Conservation (phyloP, 2,888 invertebrate genomes). For the Craniophora ligustri region DNA sequence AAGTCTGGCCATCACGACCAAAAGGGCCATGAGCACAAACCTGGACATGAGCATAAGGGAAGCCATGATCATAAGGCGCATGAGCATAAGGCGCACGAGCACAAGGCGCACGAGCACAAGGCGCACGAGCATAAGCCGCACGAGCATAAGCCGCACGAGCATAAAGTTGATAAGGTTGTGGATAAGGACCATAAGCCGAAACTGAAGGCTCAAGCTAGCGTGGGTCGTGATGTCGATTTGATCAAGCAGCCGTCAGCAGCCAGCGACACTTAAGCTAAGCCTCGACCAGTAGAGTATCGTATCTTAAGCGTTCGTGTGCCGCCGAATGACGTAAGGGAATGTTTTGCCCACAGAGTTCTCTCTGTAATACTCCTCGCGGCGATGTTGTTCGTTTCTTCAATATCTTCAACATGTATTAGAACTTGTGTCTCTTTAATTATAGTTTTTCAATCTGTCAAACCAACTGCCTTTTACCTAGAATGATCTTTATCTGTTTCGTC, state of each 20-base stretch:
- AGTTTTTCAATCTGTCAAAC: constrained; percentile 13
- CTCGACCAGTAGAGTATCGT: constrained; percentile 50
- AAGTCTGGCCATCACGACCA: constrained; percentile 49
- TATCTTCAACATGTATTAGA: no score
- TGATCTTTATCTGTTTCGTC: not conserved
- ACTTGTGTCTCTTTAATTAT: constrained; percentile 37
- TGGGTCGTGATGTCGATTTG: constrained; percentile 89
- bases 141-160: constrained; percentile 30
- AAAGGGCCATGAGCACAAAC: constrained; percentile 44
- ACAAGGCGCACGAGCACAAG: constrained; percentile 21
- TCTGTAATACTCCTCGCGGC: constrained; percentile 41
- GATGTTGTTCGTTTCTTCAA: constrained; percentile 29
- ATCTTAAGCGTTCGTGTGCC: constrained; percentile 58
- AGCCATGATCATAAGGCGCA: constrained; percentile 37
- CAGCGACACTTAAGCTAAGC: constrained; percentile 82
- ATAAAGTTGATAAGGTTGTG: constrained; percentile 26
- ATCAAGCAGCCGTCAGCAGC: constrained; percentile 85
- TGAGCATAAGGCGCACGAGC: constrained; percentile 44
- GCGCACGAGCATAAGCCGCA: constrained; percentile 35
- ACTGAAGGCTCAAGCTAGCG: constrained; percentile 78
- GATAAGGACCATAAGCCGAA: constrained; percentile 68
- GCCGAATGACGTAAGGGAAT: constrained; percentile 38
- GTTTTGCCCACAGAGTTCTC: constrained; percentile 33
- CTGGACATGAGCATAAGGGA: constrained; percentile 40
- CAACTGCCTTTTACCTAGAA: not conserved